Evolutionary conservation across 1,140 invertebrate genomes (phyloP).

Genomic region (Meloidogyne exigua): DNA sequence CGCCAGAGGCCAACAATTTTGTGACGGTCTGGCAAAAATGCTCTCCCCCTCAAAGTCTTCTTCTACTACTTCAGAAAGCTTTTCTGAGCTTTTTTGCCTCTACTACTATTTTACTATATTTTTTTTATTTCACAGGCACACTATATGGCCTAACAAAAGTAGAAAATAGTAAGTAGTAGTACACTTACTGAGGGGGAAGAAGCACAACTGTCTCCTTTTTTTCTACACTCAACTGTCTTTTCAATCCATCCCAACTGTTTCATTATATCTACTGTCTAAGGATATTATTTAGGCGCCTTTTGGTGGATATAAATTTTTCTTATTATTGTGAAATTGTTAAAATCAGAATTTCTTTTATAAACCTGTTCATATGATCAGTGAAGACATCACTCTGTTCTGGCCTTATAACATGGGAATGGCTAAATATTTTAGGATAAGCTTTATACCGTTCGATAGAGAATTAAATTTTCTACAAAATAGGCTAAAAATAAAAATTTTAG

Average conservation of each 20-base stretch:
- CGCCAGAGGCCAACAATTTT: constrained; percentile 1
- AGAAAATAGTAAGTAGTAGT: not conserved
- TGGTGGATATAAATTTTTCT: not conserved
- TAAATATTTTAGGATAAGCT: too few relatives aligned
- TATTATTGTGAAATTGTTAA: too few relatives aligned
- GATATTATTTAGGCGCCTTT: not conserved
- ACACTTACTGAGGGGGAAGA: not conserved
- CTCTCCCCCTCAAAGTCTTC: not conserved
- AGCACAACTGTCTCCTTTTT: not conserved
- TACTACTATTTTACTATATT: not conserved
- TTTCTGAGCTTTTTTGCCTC: not conserved
- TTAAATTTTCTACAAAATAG: too few relatives aligned
- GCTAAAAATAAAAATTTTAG: too few relatives aligned
- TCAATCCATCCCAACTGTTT: not conserved
- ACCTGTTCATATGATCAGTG: too few relatives aligned
- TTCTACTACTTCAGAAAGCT: too few relatives aligned
- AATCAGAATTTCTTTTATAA: too few relatives aligned
- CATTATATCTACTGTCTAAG: not conserved
- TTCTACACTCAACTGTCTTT: not conserved
- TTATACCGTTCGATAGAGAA: too few relatives aligned
- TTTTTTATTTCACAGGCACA: constrained; percentile 4
- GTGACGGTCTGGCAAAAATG: not conserved
- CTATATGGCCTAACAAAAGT: not conserved
- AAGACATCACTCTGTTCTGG: too few relatives aligned
- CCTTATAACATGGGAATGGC: too few relatives aligned